Evolutionary conservation across 2,113 vertebrate genomes (phyloP).

Genomic region (Hemiprocne comata): DNA sequence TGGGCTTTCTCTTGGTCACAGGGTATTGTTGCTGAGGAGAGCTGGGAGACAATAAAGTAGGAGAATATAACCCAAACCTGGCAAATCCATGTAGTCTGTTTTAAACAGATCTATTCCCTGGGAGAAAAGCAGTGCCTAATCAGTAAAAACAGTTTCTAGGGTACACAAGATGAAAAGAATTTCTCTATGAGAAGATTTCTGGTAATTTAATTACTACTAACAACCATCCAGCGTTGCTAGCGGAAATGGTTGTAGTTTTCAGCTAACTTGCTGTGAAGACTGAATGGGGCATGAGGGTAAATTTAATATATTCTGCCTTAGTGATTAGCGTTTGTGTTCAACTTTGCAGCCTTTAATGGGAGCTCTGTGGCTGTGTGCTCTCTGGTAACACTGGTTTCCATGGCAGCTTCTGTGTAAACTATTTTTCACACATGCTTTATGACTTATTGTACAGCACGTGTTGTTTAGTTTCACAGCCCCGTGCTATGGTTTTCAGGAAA

Average conservation of each 20-base stretch:
- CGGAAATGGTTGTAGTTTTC: constrained; percentile 26
- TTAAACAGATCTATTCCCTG: not conserved
- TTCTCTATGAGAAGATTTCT: constrained; percentile 17
- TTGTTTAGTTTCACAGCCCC: constrained; percentile 12
- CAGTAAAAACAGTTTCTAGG: constrained; percentile 28
- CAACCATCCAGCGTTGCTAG: not conserved
- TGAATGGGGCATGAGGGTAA: constrained; percentile 19
- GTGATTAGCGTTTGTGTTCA: constrained; percentile 29
- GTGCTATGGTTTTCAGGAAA: constrained; percentile 38
- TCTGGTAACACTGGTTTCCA: constrained; percentile 54
- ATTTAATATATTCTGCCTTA: constrained; percentile 49
- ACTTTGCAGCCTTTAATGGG: constrained; percentile 45
- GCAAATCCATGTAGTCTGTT: not conserved
- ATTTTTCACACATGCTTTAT: constrained; percentile 55
- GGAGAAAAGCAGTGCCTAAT: not conserved
- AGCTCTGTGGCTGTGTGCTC: not conserved
- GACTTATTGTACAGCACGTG: constrained; percentile 25
- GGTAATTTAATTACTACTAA: constrained; percentile 45
- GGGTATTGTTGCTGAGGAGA: not conserved
- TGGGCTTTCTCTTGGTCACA: not conserved
- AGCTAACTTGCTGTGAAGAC: constrained; percentile 37
- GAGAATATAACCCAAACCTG: not conserved
- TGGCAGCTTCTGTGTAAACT: constrained; percentile 42
- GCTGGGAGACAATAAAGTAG: not conserved
- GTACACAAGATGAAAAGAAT: not conserved